A percentile compares a stretch with the other conserved stretches of the same genome.
phyloP scores from a whole-genome alignment of 2,113 vertebrate genomes.

The Butorides virescens region DNA sequence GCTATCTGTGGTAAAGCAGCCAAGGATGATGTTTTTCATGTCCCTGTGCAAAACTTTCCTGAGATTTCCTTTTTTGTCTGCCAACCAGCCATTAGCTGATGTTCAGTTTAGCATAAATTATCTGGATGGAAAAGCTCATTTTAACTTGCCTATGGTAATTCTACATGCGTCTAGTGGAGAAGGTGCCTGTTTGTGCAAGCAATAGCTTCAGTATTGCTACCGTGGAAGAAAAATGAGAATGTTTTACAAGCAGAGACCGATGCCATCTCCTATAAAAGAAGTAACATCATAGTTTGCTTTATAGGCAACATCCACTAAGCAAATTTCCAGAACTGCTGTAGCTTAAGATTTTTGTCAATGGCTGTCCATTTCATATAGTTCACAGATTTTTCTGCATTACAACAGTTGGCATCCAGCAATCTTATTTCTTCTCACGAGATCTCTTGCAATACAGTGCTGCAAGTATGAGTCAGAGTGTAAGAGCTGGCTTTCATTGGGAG shows the following conservation, averaged over 20 bases:
- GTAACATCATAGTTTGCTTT: neutral
- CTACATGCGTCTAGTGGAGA: neutral
- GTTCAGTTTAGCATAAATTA: slow-evolving; percentile 9
- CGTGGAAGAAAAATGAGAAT: neutral
- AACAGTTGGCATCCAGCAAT: neutral
- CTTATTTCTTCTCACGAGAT: neutral
- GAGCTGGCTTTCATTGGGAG: neutral
- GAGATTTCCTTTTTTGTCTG: slow-evolving; percentile 8
- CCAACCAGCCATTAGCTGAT: neutral
- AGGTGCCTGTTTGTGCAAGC: neutral
- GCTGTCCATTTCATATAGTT: neutral
- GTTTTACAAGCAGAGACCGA: neutral
- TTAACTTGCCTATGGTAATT: neutral
- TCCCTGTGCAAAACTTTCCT: neutral
- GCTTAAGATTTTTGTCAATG: neutral
- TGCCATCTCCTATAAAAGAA: neutral
- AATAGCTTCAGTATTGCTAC: neutral
- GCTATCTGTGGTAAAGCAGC: neutral
- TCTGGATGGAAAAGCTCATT: neutral
- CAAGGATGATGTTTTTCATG: neutral
- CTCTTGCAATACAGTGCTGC: neutral
- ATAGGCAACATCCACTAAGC: neutral
- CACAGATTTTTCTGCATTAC: neutral
- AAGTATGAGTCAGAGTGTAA: neutral
- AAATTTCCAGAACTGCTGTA: neutral